These are phyloP conservation scores for Pagrus major DNA, from an alignment of 2,113 vertebrate genomes.

Conservation along the genomic window DNA sequence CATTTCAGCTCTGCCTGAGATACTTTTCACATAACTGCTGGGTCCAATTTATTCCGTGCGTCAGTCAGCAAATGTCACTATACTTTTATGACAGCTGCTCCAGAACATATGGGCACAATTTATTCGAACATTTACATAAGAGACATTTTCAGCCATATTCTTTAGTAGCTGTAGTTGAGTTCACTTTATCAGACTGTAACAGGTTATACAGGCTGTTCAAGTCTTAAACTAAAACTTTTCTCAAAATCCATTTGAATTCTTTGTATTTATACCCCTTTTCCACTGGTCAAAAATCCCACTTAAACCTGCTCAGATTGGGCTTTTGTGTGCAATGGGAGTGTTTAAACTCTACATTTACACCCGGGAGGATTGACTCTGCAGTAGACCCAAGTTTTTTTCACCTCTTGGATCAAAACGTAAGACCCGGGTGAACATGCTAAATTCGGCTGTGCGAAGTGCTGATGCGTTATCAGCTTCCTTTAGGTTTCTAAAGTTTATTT, in stretches of 20 bases:
- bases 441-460: too few species aligned
- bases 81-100: background rate
- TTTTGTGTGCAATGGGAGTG: too few species aligned
- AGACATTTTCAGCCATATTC: background rate
- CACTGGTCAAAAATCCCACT: too few species aligned
- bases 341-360: too few species aligned
- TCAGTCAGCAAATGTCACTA: conserved; percentile 33
- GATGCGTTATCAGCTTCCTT: too few species aligned
- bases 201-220: background rate
- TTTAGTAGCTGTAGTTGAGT: background rate
- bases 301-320: too few species aligned
- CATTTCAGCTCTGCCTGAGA: conserved; percentile 15
- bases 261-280: too few species aligned
- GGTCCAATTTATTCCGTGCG: conserved; percentile 21
- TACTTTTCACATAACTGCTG: conserved; percentile 26
- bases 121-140: background rate
- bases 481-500: background rate
- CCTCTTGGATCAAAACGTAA: too few species aligned
- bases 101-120: background rate
- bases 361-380: too few species aligned
- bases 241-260: too few species aligned
- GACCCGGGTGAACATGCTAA: too few species aligned
- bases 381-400: too few species aligned
- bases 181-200: background rate
- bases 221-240: background rate